Conservation (phyloP, 2,797 vertebrate species). For the Neosilurus mollespiculum region DNA sequence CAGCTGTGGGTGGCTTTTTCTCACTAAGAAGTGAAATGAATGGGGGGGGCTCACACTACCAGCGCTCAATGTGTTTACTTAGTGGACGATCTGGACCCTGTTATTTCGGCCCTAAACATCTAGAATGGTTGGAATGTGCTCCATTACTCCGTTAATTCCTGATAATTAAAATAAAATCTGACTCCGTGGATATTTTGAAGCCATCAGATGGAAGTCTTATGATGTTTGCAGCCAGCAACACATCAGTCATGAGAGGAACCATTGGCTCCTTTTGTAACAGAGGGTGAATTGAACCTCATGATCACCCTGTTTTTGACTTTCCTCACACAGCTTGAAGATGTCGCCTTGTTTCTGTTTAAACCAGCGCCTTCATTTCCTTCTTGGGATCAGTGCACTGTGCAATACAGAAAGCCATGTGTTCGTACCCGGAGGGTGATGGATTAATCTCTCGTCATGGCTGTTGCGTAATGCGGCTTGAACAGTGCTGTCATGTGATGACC, state of each 20-base stretch:
- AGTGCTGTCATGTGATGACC: conserved; percentile 51
- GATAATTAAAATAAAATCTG: background rate
- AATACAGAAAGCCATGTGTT: conserved; percentile 29
- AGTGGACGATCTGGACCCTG: background rate
- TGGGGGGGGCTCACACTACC: background rate
- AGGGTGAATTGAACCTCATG: conserved; percentile 34
- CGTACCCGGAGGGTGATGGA: conserved; percentile 40
- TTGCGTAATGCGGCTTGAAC: conserved; percentile 45
- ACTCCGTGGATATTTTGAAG: conserved; percentile 13
- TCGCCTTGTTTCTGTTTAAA: background rate
- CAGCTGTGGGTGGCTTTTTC: background rate
- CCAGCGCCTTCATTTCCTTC: background rate
- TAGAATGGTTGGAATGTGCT: background rate
- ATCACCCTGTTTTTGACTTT: conserved; percentile 11
- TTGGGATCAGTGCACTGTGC: conserved; percentile 5
- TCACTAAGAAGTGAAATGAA: background rate
- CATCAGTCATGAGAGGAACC: conserved; percentile 41
- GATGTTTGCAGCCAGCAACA: conserved; percentile 47
- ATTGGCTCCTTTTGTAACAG: conserved; percentile 24
- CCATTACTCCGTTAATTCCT: background rate
- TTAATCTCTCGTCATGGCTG: conserved; percentile 36
- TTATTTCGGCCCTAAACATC: conserved; percentile 38
- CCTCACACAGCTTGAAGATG: conserved; percentile 4
- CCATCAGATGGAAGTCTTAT: conserved; percentile 51
- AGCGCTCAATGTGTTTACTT: background rate